A percentile compares a stretch with the other conserved stretches of the same genome.
Conservation (phyloP, 2,888 invertebrate genomes). For the Itoplectis maculator region DNA sequence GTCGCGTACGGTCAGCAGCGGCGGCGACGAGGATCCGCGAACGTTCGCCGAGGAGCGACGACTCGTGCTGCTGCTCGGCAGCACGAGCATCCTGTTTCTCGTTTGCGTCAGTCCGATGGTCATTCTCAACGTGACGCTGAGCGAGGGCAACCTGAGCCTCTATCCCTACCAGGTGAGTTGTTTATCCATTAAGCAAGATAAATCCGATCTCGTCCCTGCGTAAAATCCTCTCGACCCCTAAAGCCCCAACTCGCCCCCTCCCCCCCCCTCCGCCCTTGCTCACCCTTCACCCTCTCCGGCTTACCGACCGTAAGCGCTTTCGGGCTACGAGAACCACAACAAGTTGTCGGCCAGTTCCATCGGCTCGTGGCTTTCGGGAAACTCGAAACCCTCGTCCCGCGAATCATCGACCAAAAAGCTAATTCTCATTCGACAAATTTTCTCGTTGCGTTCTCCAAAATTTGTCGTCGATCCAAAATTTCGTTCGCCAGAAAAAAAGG, state of each 20-base stretch:
- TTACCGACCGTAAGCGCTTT: slow-evolving; percentile 43
- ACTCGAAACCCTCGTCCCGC: not conserved
- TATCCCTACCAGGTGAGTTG: slow-evolving; percentile 88
- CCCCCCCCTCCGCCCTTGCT: not conserved
- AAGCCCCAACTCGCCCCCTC: too few species aligned
- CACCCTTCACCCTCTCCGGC: not conserved
- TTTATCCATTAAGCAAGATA: slow-evolving; percentile 56
- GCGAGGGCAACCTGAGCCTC: slow-evolving; percentile 87
- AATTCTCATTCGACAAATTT: too few species aligned
- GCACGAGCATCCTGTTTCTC: slow-evolving; percentile 89
- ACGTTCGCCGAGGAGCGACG: slow-evolving; percentile 90
- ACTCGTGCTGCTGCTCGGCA: slow-evolving; percentile 88
- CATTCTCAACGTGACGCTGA: slow-evolving; percentile 89
- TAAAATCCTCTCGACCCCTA: not conserved
- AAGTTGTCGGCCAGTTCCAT: slow-evolving; percentile 54
- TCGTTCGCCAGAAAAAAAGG: too few species aligned
- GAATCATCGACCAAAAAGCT: too few species aligned
- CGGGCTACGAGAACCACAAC: slow-evolving; percentile 37
- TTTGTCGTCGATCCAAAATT: too few species aligned
- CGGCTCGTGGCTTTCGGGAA: not conserved
- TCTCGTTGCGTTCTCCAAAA: too few species aligned
- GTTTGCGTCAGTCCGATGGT: slow-evolving; percentile 91
- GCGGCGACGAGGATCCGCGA: slow-evolving; percentile 88
- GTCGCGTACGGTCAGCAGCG: slow-evolving; percentile 86
- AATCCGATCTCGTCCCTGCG: slow-evolving; percentile 31